Percentiles rank a stretch among this genome's conserved stretches.
Evolutionary conservation across 1,140 invertebrate genomes (phyloP).

Genomic region (Hydropsyche tenuis): DNA sequence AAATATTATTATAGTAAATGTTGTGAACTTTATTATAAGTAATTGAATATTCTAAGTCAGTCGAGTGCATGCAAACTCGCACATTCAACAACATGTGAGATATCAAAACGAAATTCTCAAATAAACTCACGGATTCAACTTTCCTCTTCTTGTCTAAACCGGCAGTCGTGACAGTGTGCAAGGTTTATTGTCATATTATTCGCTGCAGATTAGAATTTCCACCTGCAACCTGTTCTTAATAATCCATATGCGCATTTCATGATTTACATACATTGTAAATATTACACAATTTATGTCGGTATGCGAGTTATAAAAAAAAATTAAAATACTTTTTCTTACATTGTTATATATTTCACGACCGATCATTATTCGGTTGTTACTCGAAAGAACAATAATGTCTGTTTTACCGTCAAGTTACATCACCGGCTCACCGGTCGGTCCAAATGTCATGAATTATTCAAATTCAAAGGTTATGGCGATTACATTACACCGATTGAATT

Average conservation of each 20-base stretch:
- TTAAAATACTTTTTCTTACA: too few species aligned
- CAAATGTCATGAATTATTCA: slow-evolving; percentile 46
- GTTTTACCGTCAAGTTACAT: slow-evolving; percentile 30
- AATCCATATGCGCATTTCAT: neutral
- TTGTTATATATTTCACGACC: neutral
- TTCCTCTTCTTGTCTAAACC: slow-evolving; percentile 21
- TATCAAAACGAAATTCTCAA: slow-evolving; percentile 23
- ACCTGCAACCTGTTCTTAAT: slow-evolving; percentile 32
- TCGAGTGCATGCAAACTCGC: neutral
- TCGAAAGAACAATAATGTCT: slow-evolving; percentile 36
- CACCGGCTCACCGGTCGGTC: slow-evolving; percentile 20
- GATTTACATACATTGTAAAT: too few species aligned
- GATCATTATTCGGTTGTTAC: slow-evolving; percentile 34
- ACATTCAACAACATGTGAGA: slow-evolving; percentile 12
- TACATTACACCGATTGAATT: slow-evolving; percentile 39
- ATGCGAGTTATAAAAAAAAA: too few species aligned
- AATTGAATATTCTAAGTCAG: neutral
- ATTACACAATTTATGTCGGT: too few species aligned
- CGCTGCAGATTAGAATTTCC: slow-evolving; percentile 40
- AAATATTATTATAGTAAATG: too few species aligned
- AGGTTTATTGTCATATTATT: slow-evolving; percentile 51
- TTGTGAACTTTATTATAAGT: too few species aligned
- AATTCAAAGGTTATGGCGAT: slow-evolving; percentile 41
- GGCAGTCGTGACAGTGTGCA: slow-evolving; percentile 44
- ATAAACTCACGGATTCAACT: slow-evolving; percentile 24